Evolutionary conservation across 2,888 invertebrate genomes (phyloP).

Genomic region (Spilosoma lubricipeda): DNA sequence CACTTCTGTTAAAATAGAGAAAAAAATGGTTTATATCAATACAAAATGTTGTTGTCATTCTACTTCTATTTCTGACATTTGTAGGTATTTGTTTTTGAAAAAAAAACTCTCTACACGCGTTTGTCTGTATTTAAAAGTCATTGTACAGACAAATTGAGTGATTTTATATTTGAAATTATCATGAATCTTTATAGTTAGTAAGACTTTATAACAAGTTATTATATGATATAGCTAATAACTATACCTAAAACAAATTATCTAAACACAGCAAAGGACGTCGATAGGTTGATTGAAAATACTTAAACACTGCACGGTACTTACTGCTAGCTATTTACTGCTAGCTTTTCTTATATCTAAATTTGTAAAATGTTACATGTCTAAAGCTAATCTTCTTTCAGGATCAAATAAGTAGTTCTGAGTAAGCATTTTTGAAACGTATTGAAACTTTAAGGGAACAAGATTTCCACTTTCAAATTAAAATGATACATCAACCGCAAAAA

Average conservation of each 20-base stretch:
- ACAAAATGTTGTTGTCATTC: no score
- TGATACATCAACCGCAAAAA: slow-evolving; percentile 2
- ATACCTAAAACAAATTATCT: neutral
- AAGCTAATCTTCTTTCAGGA: neutral
- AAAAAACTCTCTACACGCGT: no score
- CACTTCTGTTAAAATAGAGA: no score
- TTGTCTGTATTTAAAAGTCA: neutral
- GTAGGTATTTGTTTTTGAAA: no score
- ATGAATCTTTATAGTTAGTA: no score
- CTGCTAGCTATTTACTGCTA: neutral
- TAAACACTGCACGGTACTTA: neutral
- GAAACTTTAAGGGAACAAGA: neutral
- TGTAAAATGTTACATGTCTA: neutral
- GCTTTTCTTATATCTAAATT: neutral
- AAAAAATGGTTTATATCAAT: no score
- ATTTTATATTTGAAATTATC: no score
- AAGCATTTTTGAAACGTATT: neutral
- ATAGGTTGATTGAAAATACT: neutral
- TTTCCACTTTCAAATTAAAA: neutral
- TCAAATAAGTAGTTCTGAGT: neutral
- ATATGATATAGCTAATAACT: no score
- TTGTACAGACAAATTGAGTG: no score
- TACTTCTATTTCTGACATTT: no score
- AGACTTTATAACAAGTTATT: no score
- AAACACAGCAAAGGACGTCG: neutral